A percentile compares a stretch with the other conserved stretches of the same genome.
phyloP scores from a whole-genome alignment of 2,797 vertebrate species.

The Periophthalmus magnuspinnatus region DNA sequence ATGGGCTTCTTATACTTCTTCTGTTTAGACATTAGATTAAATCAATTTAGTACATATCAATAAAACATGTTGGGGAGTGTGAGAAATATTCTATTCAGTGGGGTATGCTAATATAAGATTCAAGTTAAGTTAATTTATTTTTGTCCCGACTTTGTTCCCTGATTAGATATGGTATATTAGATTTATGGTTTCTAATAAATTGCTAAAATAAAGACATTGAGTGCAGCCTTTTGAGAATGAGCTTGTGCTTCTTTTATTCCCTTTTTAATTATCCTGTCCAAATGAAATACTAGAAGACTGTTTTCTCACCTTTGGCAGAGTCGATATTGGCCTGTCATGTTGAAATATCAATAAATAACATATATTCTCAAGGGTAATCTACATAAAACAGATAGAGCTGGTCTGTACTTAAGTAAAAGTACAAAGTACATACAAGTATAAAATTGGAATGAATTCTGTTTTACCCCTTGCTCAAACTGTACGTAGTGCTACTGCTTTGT shows the following conservation, averaged over 20 bases:
- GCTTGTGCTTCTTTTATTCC: slow-evolving; percentile 9
- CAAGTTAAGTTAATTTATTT: neutral
- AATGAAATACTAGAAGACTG: neutral
- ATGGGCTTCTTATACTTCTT: slow-evolving; percentile 13
- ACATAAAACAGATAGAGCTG: neutral
- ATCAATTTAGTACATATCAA: neutral
- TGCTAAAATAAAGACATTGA: neutral
- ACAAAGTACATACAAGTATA: too few relatives aligned
- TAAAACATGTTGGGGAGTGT: neutral
- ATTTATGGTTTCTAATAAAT: slow-evolving; percentile 1
- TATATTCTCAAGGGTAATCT: neutral
- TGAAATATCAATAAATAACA: neutral
- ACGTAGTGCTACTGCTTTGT: too few relatives aligned
- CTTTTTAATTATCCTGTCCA: slow-evolving; percentile 4
- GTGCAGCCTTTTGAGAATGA: neutral
- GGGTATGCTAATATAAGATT: neutral
- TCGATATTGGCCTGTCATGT: neutral
- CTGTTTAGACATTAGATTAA: neutral
- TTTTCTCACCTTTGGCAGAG: neutral
- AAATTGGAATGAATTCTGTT: too few relatives aligned
- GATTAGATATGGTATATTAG: neutral
- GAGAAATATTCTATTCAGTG: neutral
- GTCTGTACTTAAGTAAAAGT: neutral
- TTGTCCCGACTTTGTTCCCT: neutral
- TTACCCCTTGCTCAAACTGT: too few relatives aligned